Conservation (phyloP, 2,888 invertebrate genomes). For the Homarus gammarus region DNA sequence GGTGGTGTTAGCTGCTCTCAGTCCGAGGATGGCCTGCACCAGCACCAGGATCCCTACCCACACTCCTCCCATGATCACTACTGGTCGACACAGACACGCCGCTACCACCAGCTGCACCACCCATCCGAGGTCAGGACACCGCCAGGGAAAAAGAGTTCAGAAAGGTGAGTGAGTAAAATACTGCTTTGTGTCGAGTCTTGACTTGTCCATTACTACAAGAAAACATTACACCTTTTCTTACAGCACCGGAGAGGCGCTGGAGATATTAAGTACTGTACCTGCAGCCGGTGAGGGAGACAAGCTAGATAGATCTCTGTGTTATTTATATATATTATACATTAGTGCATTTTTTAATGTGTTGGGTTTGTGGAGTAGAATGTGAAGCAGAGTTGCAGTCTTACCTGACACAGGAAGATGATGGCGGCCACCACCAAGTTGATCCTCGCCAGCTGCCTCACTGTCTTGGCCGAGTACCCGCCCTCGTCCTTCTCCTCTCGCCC, state of each 20-base stretch:
- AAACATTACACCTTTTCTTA: no score
- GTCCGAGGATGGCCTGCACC: conserved; percentile 60
- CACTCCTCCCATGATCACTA: conserved; percentile 67
- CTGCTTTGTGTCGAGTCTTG: no score
- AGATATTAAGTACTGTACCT: no score
- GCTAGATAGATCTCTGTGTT: background rate
- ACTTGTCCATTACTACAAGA: background rate
- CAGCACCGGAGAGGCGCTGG: no score
- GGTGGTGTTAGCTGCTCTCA: conserved; percentile 9
- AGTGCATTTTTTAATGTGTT: no score
- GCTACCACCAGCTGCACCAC: conserved; percentile 57
- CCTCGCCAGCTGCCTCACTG: conserved; percentile 23
- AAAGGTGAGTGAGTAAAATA: background rate
- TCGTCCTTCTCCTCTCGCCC: background rate
- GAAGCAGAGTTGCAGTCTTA: background rate
- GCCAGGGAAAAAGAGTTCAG: background rate
- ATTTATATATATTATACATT: no score
- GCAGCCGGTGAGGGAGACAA: background rate
- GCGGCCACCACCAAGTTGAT: conserved; percentile 19
- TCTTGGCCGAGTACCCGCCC: conserved; percentile 24
- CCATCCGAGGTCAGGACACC: background rate
- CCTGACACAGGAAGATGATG: conserved; percentile 32
- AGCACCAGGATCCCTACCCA: conserved; percentile 67
- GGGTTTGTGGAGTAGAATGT: background rate
- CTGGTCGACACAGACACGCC: conserved; percentile 67